Conservation (phyloP, 2,113 vertebrate genomes). For the Scartelaos histophorus region DNA sequence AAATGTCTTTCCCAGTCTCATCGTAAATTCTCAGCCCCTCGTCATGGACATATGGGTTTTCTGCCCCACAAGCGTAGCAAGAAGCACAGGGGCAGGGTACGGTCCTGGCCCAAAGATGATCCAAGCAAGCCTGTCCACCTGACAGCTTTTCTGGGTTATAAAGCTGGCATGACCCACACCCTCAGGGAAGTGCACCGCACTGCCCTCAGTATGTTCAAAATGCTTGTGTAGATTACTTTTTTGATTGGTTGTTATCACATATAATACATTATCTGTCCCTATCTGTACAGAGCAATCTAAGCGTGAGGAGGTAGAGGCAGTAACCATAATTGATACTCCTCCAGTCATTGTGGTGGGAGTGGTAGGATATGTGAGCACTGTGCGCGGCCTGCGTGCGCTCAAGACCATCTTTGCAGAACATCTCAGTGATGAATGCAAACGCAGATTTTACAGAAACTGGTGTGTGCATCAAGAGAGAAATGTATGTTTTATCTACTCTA, state of each 20-base stretch:
- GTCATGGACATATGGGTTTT: conserved; percentile 95
- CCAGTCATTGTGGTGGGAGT: conserved; percentile 92
- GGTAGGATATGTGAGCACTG: conserved; percentile 88
- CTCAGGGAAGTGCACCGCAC: conserved; percentile 90
- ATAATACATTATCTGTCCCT: background rate
- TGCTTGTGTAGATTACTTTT: background rate
- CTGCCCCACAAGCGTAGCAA: conserved; percentile 90
- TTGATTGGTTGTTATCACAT: background rate
- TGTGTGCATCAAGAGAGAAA: conserved; percentile 60
- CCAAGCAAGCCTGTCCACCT: conserved; percentile 89
- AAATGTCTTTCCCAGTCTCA: conserved; percentile 81
- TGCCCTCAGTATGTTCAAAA: conserved; percentile 85
- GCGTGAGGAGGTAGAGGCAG: conserved; percentile 93
- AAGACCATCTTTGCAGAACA: conserved; percentile 97
- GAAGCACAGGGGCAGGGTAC: conserved; percentile 90
- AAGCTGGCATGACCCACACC: conserved; percentile 97
- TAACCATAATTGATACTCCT: conserved; percentile 93
- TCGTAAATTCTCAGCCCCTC: conserved; percentile 94
- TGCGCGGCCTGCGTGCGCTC: conserved; percentile 87
- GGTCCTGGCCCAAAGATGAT: conserved; percentile 95
- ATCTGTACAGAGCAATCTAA: conserved; percentile 87
- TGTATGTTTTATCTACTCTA: background rate
- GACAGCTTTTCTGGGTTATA: conserved; percentile 93
- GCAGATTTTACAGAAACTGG: conserved; percentile 98
- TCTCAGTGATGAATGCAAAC: conserved; percentile 93